Conservation (phyloP, 2,888 invertebrate species). For the Amblyjoppa fuscipennis region DNA sequence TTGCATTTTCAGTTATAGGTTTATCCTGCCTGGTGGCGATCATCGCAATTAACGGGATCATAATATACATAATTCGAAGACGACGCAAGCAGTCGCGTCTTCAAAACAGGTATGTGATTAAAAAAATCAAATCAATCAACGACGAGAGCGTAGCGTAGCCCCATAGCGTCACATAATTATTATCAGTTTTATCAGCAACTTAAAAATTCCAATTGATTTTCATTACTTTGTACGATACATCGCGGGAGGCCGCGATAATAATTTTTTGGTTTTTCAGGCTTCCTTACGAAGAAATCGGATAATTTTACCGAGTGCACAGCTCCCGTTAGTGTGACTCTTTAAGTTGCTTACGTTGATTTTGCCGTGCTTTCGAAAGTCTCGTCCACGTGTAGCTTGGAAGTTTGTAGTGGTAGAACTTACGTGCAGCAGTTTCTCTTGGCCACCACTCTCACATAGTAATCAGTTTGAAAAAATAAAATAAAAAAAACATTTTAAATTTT, state of each 20-base stretch:
- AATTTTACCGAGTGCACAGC: slow-evolving; percentile 36
- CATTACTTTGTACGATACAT: neutral
- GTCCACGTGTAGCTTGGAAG: neutral
- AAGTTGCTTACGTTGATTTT: slow-evolving; percentile 19
- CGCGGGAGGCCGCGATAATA: slow-evolving; percentile 36
- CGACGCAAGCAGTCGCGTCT: slow-evolving; percentile 49
- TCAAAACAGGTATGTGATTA: slow-evolving; percentile 39
- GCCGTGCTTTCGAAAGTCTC: slow-evolving; percentile 1
- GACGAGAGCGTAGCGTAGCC: slow-evolving; percentile 9
- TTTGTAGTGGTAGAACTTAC: slow-evolving; percentile 2
- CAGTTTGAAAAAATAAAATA: neutral
- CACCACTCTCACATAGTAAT: neutral
- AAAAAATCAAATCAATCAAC: neutral
- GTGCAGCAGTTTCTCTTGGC: neutral
- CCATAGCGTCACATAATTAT: neutral
- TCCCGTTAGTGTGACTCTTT: slow-evolving; percentile 14
- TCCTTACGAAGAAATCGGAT: slow-evolving; percentile 63
- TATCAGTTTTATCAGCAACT: neutral
- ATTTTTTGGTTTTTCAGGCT: slow-evolving; percentile 57
- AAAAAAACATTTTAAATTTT: neutral
- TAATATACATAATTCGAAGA: slow-evolving; percentile 45
- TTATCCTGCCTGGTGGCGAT: slow-evolving; percentile 49
- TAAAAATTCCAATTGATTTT: neutral
- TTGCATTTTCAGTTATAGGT: slow-evolving; percentile 67
- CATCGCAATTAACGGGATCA: slow-evolving; percentile 15